Evolutionary conservation across 2,113 vertebrate genomes (phyloP), one percentile per base, ranked within the genome.

Genomic region (Pollachius pollachius): DNA sequence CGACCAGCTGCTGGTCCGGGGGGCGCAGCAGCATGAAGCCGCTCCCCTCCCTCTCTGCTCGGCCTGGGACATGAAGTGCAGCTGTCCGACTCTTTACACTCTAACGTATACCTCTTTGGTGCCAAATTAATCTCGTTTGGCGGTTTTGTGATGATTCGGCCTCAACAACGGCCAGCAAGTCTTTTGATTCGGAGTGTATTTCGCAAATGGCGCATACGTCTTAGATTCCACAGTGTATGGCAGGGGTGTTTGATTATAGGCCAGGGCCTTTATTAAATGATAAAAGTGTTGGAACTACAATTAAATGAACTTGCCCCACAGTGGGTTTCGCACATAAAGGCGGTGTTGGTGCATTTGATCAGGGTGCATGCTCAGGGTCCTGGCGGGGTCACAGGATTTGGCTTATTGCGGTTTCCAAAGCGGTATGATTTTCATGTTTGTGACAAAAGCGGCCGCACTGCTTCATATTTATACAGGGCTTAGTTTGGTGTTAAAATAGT

Each of bases 351-450:
- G 73, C 65, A 65, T 87, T 81, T 88, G 80, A 85, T 86, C 71
- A 81, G 21, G 81, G 81, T 81, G 82, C 84, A 92, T 89, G 93
- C 92, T 91, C 85, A 74, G 68, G 84, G 84, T 89, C 80, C 83
- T 76, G 78, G 69, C 84, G 64, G 77, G 92, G 92, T 95, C 94
- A 95, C 88, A 92, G 92, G 92, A 89, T 85, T 92, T 90, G 89
- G 93, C 90, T 94, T 92, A 84, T n/a, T 67, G 83, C 91, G 90
- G 94, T 91, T 87, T 91, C 94, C 91, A 85, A 91, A 88, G 91
- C 92, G 94, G 95, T 95, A 93, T 96, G 94, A 94, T 96, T 97
- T 96, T 95, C 93, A 93, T 95, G 94, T 94, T 93, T 89, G 92
- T 93, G 93, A 94, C 93, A 95, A 86, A 92, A 92, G 85, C 90